A percentile compares a stretch with the other conserved stretches of the same genome.
phyloP scores from a whole-genome alignment of 2,113 vertebrate species.

The Mola mola region DNA sequence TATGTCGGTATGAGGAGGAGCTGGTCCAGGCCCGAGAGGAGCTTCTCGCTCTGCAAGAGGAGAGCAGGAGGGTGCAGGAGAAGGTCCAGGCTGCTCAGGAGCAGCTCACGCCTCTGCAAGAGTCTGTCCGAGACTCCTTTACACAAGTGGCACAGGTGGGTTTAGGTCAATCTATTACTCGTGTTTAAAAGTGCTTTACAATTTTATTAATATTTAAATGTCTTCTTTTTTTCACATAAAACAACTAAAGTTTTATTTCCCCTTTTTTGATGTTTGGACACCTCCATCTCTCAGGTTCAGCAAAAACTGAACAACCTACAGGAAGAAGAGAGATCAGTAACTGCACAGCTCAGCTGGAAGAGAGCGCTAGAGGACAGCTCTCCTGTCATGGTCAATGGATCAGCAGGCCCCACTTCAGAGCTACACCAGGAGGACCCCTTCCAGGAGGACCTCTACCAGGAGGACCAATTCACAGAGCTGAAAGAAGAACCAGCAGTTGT shows the following conservation, averaged over 20 bases:
- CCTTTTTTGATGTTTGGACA: background rate
- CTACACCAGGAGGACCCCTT: slow-evolving; percentile 53
- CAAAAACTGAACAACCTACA: slow-evolving; percentile 89
- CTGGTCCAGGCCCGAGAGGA: slow-evolving; percentile 90
- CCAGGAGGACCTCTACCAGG: slow-evolving; percentile 57
- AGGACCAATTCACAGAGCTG: slow-evolving; percentile 64
- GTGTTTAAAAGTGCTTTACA: background rate
- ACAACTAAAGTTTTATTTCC: background rate
- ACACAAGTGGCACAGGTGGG: slow-evolving; percentile 89
- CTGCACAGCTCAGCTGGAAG: slow-evolving; percentile 87
- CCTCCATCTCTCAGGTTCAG: slow-evolving; percentile 81
- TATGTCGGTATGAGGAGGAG: slow-evolving; percentile 91
- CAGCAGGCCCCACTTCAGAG: slow-evolving; percentile 51
- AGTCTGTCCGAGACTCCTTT: slow-evolving; percentile 90
- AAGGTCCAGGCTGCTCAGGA: slow-evolving; percentile 89
- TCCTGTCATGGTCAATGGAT: slow-evolving; percentile 88
- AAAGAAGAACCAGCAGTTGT: slow-evolving; percentile 47
- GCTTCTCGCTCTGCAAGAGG: slow-evolving; percentile 90
- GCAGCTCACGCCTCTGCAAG: slow-evolving; percentile 90
- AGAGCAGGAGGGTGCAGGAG: slow-evolving; percentile 90
- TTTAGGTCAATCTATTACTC: background rate
- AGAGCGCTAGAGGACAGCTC: slow-evolving; percentile 81
- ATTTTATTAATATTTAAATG: background rate
- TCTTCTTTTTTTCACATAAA: background rate
- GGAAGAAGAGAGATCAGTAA: slow-evolving; percentile 84